Evolutionary conservation across 1,140 invertebrate species (phyloP).

Genomic region (Leptopilina clavipes): DNA sequence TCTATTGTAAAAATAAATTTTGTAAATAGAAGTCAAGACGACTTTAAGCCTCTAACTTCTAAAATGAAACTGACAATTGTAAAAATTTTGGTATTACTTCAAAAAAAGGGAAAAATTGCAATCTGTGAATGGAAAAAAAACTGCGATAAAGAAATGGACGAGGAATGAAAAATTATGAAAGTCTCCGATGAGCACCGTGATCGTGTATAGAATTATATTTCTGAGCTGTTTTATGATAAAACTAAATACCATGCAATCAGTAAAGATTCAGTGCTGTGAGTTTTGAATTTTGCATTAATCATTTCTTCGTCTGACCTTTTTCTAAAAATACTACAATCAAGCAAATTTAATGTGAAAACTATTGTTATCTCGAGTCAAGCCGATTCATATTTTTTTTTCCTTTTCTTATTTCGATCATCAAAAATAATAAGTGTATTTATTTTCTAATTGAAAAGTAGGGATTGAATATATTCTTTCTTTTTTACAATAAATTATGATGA

Average conservation of each 20-base stretch:
- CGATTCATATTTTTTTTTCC: neutral
- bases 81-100: too few species aligned
- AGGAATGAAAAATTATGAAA: neutral
- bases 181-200: neutral
- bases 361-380: conserved; percentile 15
- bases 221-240: neutral
- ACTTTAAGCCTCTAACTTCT: too few species aligned
- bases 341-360: neutral
- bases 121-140: neutral
- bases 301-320: neutral
- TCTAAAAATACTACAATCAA: neutral
- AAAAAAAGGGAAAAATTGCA: too few species aligned
- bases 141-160: neutral
- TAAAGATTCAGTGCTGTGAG: neutral
- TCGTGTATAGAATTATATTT: neutral
- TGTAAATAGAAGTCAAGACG: too few species aligned
- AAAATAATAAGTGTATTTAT: neutral
- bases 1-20: too few species aligned
- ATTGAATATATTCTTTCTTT: neutral
- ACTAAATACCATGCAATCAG: neutral
- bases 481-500: neutral
- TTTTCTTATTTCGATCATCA: neutral
- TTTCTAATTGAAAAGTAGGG: neutral
- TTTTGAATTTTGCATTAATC: neutral
- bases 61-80: too few species aligned